phyloP scores from a whole-genome alignment of 2,797 vertebrate species.

The Austrolebias charrua region DNA sequence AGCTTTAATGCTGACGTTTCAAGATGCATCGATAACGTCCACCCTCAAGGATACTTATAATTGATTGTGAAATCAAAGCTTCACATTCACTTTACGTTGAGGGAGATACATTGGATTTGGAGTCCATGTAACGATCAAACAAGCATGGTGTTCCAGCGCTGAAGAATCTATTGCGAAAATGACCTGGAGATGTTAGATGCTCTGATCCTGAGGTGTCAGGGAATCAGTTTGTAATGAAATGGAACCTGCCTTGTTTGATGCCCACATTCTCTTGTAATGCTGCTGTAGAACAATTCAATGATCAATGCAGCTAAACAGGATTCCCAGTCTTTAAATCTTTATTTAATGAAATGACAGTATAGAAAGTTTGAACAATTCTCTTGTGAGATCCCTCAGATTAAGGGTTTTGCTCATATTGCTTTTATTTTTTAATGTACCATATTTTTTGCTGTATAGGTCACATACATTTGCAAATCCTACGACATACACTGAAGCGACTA shows the following conservation, averaged over 20 bases:
- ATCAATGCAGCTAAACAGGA: not conserved
- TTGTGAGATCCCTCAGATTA: no score
- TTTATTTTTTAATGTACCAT: no score
- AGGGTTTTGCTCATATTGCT: no score
- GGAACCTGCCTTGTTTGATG: slow-evolving; percentile 10
- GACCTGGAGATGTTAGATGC: slow-evolving; percentile 33
- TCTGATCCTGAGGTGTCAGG: slow-evolving; percentile 43
- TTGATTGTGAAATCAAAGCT: slow-evolving; percentile 30
- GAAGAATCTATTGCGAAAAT: slow-evolving; percentile 54
- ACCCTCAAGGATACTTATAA: slow-evolving; percentile 38
- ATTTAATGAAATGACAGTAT: no score
- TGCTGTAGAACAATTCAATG: slow-evolving; percentile 1
- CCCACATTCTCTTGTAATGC: not conserved
- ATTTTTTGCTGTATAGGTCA: no score
- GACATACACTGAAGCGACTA: no score
- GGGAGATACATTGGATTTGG: slow-evolving; percentile 31
- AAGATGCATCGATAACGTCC: slow-evolving; percentile 50
- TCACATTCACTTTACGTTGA: slow-evolving; percentile 26
- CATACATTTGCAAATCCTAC: no score
- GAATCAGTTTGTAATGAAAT: slow-evolving; percentile 15
- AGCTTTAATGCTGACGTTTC: slow-evolving; percentile 60
- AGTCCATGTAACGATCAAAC: slow-evolving; percentile 38
- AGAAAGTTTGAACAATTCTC: no score
- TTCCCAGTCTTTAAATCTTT: no score
- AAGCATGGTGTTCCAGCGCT: slow-evolving; percentile 28